These are phyloP conservation scores for Pantherophis alleghaniensis DNA, from an alignment of 2,797 vertebrate species.

Conservation along the genomic window DNA sequence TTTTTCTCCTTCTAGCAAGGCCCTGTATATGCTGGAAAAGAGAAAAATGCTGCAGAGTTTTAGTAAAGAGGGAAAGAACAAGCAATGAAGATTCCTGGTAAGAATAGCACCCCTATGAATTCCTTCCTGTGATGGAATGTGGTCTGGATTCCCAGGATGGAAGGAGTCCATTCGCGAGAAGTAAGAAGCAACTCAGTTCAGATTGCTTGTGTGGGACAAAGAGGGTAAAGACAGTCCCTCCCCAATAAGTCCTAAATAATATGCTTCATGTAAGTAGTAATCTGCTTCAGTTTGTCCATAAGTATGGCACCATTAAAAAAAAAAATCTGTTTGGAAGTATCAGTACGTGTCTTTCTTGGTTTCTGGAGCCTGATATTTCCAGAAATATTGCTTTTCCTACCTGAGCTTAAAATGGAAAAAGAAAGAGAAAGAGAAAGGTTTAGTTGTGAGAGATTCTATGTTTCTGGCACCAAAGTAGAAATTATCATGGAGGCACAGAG, in stretches of 20 bases:
- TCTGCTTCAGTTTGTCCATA: background rate
- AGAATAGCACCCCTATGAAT: background rate
- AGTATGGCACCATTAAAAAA: background rate
- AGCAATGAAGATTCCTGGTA: background rate
- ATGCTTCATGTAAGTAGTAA: background rate
- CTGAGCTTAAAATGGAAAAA: background rate
- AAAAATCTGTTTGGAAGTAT: background rate
- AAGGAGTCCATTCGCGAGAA: background rate
- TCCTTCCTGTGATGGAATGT: background rate
- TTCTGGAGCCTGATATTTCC: background rate
- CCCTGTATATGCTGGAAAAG: background rate
- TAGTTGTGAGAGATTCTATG: background rate
- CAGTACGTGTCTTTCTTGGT: background rate
- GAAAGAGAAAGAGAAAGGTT: background rate
- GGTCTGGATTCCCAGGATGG: background rate
- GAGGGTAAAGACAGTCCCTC: background rate
- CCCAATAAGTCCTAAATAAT: background rate
- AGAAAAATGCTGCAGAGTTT: background rate
- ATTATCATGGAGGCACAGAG: background rate
- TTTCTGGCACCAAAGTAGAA: background rate
- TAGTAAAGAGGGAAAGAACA: background rate
- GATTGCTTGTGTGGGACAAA: background rate
- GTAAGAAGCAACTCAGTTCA: background rate
- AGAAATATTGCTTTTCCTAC: background rate
- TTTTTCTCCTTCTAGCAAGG: background rate